phyloP scores from a whole-genome alignment of 2,888 invertebrate genomes.

The Flabesymbios commensalis region DNA sequence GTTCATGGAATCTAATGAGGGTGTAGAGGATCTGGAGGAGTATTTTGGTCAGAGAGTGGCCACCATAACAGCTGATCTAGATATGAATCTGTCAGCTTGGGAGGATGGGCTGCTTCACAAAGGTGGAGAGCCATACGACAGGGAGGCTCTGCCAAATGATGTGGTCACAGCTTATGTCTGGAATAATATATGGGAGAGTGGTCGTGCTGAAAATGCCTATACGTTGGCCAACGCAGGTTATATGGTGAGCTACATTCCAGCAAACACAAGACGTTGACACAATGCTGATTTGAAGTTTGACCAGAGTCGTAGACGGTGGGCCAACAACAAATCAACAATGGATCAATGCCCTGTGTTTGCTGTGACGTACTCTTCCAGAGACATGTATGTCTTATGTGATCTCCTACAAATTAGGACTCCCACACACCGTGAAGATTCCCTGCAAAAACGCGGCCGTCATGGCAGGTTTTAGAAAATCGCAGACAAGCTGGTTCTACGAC shows the following conservation, averaged over 20 bases:
- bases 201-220: slow-evolving; percentile 45
- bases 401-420: too few species aligned
- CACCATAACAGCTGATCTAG: neutral
- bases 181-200: slow-evolving; percentile 55
- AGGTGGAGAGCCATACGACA: neutral
- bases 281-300: too few species aligned
- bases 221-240: slow-evolving; percentile 50
- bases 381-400: too few species aligned
- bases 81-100: slow-evolving; percentile 12
- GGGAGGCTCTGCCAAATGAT: neutral
- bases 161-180: slow-evolving; percentile 43
- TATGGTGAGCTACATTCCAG: slow-evolving; percentile 41
- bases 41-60: slow-evolving; percentile 4
- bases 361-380: too few species aligned
- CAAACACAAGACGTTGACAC: too few species aligned
- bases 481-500: too few species aligned
- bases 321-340: too few species aligned
- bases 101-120: slow-evolving; percentile 17
- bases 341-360: too few species aligned
- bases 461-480: too few species aligned
- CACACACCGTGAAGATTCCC: too few species aligned
- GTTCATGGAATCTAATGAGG: neutral
- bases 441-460: too few species aligned
- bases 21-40: neutral
- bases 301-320: too few species aligned